phyloP scores from a whole-genome alignment of 2,888 invertebrate genomes.

The Sarcophaga variegata region DNA sequence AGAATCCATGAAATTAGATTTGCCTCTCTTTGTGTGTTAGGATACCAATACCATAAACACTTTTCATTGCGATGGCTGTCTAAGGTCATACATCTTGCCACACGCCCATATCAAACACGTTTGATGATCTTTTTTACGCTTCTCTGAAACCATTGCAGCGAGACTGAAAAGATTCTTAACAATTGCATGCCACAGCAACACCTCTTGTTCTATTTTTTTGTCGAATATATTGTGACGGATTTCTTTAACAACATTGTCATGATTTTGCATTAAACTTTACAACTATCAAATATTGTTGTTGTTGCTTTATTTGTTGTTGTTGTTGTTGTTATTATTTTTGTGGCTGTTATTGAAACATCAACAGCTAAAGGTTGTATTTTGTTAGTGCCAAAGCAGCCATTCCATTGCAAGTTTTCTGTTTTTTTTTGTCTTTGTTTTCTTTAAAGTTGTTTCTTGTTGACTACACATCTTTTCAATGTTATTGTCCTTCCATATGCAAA shows the following conservation, averaged over 20 bases:
- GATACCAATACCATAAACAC: too few relatives aligned
- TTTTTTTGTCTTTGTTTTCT: conserved; percentile 37
- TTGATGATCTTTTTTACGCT: too few relatives aligned
- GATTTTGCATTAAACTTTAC: conserved; percentile 56
- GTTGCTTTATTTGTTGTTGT: conserved; percentile 23
- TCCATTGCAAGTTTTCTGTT: conserved; percentile 10
- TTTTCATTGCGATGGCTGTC: too few relatives aligned
- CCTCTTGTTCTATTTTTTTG: neutral
- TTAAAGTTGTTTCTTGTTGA: conserved; percentile 6
- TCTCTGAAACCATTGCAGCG: too few relatives aligned
- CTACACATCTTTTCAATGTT: conserved; percentile 25
- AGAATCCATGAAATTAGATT: too few relatives aligned
- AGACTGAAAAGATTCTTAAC: too few relatives aligned
- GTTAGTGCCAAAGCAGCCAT: neutral
- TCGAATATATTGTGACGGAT: conserved; percentile 57
- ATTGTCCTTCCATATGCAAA: conserved; percentile 34
- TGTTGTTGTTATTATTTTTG: neutral
- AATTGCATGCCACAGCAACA: too few relatives aligned
- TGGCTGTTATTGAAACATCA: neutral
- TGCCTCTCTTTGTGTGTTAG: too few relatives aligned
- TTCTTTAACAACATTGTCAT: conserved; percentile 63
- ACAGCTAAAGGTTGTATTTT: too few relatives aligned
- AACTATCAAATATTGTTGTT: conserved; percentile 36
- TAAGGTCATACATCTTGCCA: too few relatives aligned
- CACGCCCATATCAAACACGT: too few relatives aligned